These are phyloP conservation scores for Probaryconus sp. DNA, from an alignment of 1,140 invertebrate genomes.

Conservation along the genomic window DNA sequence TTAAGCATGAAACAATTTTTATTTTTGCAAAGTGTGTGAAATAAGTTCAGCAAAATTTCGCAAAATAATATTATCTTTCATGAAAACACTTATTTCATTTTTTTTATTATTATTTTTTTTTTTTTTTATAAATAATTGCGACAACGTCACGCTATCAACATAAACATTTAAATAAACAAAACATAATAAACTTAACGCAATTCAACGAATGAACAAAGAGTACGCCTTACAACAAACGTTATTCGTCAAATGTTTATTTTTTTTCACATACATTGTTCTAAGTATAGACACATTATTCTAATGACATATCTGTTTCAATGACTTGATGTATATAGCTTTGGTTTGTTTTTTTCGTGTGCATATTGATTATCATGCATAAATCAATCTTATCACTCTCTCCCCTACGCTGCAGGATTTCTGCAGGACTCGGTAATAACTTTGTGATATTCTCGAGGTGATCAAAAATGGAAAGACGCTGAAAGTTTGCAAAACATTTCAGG, in stretches of 20 bases:
- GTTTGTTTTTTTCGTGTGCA: constrained; percentile 35
- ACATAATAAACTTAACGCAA: not conserved
- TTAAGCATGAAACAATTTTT: too few relatives aligned
- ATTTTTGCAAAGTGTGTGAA: too few relatives aligned
- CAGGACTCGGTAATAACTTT: constrained; percentile 54
- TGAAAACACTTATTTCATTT: too few relatives aligned
- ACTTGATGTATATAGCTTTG: constrained; percentile 32
- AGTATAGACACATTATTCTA: constrained; percentile 52
- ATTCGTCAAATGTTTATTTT: constrained; percentile 43
- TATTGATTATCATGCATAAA: constrained; percentile 62
- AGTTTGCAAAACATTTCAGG: too few relatives aligned
- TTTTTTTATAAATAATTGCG: too few relatives aligned
- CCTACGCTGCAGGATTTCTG: constrained; percentile 56
- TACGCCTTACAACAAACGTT: not conserved
- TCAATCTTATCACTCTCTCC: constrained; percentile 63
- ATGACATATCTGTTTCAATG: constrained; percentile 48
- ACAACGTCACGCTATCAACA: too few relatives aligned
- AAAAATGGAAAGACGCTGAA: too few relatives aligned
- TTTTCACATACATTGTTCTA: constrained; percentile 59
- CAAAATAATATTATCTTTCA: too few relatives aligned
- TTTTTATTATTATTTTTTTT: too few relatives aligned
- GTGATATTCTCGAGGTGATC: constrained; percentile 39
- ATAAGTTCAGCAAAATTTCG: too few relatives aligned
- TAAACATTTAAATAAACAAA: not conserved
- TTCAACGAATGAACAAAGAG: not conserved